phyloP scores from a whole-genome alignment of 2,113 vertebrate species.

The Oncorhynchus keta region DNA sequence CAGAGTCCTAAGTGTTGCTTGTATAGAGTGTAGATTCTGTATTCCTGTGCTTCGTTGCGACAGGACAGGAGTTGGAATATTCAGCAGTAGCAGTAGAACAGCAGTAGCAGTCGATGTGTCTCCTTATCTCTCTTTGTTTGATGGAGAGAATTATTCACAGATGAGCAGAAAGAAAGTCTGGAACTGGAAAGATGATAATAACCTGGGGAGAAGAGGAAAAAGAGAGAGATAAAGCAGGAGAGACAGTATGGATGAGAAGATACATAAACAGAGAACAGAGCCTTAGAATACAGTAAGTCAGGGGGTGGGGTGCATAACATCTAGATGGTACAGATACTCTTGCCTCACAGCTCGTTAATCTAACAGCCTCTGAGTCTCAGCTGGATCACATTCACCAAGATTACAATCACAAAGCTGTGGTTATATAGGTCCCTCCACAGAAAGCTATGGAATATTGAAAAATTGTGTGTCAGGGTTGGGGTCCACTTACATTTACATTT shows the following conservation, averaged over 20 bases:
- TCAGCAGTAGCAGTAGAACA: slow-evolving; percentile 59
- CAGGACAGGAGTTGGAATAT: slow-evolving; percentile 46
- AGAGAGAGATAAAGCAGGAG: neutral
- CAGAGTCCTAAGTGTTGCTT: slow-evolving; percentile 4
- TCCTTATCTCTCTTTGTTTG: slow-evolving; percentile 59
- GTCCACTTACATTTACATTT: no score
- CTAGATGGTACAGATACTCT: slow-evolving; percentile 61
- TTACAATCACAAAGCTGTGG: neutral
- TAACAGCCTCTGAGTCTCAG: slow-evolving; percentile 45
- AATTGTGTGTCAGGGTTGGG: neutral
- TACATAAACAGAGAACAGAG: slow-evolving; percentile 37
- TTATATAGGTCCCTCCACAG: neutral
- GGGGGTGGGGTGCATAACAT: slow-evolving; percentile 44
- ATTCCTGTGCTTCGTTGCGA: slow-evolving; percentile 19
- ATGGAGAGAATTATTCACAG: slow-evolving; percentile 79
- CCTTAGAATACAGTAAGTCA: slow-evolving; percentile 35
- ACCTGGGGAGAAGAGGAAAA: slow-evolving; percentile 47
- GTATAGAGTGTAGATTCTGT: slow-evolving; percentile 6
- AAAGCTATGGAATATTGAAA: neutral
- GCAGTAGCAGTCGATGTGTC: slow-evolving; percentile 56
- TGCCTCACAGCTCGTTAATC: slow-evolving; percentile 37
- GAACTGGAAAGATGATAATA: slow-evolving; percentile 62
- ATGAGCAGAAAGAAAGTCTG: slow-evolving; percentile 66
- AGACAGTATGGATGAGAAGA: neutral
- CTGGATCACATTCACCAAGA: neutral